Base-by-base conservation (phyloP, 2,888 invertebrate species). In the Pollenia labialis region DNA sequence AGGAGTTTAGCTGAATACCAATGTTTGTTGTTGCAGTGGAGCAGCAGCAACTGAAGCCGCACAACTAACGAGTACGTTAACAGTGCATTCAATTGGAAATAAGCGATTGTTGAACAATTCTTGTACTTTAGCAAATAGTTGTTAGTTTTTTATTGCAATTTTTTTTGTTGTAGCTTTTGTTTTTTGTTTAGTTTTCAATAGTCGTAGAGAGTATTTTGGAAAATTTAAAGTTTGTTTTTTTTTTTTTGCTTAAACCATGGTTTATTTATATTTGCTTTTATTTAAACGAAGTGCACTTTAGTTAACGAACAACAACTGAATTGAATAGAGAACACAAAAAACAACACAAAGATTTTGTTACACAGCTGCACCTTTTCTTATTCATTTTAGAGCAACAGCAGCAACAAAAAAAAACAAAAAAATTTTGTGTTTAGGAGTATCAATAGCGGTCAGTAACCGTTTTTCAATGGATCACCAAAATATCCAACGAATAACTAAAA, bases 351-450 rank as follows among this genome's bases (percentile, higher is more conserved):
- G 71, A 84, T 72, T 58, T 84, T 84, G 87, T 64, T 87, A 79
- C 87, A 87, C 87, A 84, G 81, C 87, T 87, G 87, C 87, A 87
- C 84, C 84, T 84, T 81, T 84, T 84, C 74, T 74, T 87, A 77
- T 85, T 80, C 68, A 23, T 80, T 85, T 85, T 76, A 46, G 69
- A 76, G 69, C 82, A 82, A 66, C 54, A 44, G 64, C 58, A 48
- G n/a, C 44, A 18, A n/a, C 23, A 64, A 56, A 9, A 66, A 52
- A 60, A 6, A 40, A 52, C 44, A 42, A 71, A 77, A 76, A 64
- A 18, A 0, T 14, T 44, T 62, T 80, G 11, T 44, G 52, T 50
- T 46, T 84, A 66, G 42, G 68, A 77, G 77, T 77, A 81, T 84
- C 87, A 77, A 84, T 77, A 81, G 76, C 81, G 87, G 87, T 84